These are phyloP conservation scores for Copsychus sechellarum DNA, from an alignment of 2,113 vertebrate genomes.

Conservation along the genomic window DNA sequence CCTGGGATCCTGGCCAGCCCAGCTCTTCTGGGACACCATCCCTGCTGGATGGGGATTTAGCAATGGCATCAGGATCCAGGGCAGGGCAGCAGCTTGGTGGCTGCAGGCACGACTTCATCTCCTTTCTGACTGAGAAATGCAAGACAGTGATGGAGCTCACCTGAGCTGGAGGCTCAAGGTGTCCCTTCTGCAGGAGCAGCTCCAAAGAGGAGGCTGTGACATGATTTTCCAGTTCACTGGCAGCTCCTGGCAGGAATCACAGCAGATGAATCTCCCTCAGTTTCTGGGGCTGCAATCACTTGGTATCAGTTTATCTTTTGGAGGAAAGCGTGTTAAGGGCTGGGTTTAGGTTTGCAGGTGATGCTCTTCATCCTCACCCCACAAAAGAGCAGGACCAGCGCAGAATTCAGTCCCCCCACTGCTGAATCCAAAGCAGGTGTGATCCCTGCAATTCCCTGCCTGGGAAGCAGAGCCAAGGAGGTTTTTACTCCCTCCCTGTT, in stretches of 20 bases:
- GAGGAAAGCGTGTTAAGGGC: rapidly evolving
- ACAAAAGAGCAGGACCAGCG: rapidly evolving
- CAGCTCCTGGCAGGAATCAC: not conserved
- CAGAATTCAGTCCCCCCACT: rapidly evolving
- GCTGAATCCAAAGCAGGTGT: not conserved
- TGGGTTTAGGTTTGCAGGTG: not conserved
- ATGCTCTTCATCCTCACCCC: not conserved
- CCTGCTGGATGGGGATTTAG: not conserved
- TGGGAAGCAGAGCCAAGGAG: not conserved
- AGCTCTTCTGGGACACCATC: not conserved
- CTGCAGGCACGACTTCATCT: rapidly evolving
- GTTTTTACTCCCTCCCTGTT: not conserved
- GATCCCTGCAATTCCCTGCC: not conserved
- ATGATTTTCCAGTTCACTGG: rapidly evolving
- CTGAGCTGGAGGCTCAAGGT: not conserved
- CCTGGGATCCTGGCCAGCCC: not conserved
- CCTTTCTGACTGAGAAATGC: not conserved
- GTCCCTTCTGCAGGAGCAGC: not conserved
- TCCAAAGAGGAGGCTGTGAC: not conserved
- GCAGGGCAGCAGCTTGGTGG: not conserved
- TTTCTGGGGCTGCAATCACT: not conserved
- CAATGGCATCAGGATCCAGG: not conserved
- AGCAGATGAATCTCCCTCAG: not conserved
- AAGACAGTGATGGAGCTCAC: not conserved
- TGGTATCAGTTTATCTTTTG: not conserved